A percentile compares a stretch with the other conserved stretches of the same genome.
Evolutionary conservation across 2,797 vertebrate species (phyloP).

Genomic region (Sebastiscus tertius): DNA sequence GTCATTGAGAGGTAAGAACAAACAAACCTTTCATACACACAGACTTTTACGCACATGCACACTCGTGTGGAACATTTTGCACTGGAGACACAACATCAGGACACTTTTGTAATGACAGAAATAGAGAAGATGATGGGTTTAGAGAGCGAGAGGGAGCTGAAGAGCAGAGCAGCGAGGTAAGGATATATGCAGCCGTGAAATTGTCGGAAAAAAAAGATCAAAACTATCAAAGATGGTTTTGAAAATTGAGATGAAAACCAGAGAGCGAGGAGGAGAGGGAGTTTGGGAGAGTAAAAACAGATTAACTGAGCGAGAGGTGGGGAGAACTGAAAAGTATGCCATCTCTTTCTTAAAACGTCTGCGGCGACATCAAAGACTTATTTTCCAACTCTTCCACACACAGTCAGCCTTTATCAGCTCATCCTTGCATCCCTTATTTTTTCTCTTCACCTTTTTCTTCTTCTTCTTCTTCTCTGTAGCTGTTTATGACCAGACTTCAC

Average conservation of each 20-base stretch:
- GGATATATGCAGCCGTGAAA: slow-evolving; percentile 38
- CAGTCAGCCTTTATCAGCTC: slow-evolving; percentile 2
- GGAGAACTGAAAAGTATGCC: slow-evolving; percentile 33
- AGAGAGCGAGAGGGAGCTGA: slow-evolving; percentile 10
- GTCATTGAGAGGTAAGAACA: slow-evolving; percentile 85
- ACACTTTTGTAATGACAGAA: slow-evolving; percentile 16
- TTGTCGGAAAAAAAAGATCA: slow-evolving; percentile 34
- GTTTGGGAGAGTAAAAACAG: slow-evolving; percentile 37
- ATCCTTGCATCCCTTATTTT: not conserved
- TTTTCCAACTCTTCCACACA: slow-evolving; percentile 11
- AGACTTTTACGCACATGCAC: not conserved
- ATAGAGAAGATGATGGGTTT: slow-evolving; percentile 9
- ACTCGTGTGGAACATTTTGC: not conserved
- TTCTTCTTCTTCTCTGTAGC: not conserved
- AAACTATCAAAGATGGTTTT: slow-evolving; percentile 53
- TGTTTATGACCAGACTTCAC: slow-evolving; percentile 18
- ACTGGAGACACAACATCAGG: not conserved
- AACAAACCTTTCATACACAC: not conserved
- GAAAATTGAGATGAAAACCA: slow-evolving; percentile 68
- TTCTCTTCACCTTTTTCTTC: not conserved
- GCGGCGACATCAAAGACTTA: slow-evolving; percentile 55
- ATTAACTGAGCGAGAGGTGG: slow-evolving; percentile 37
- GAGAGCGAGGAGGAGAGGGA: slow-evolving; percentile 12
- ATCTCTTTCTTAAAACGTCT: slow-evolving; percentile 41
- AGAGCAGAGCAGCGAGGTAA: slow-evolving; percentile 19